Evolutionary conservation across 1,140 invertebrate species (phyloP).

Genomic region (Panonychus citri): DNA sequence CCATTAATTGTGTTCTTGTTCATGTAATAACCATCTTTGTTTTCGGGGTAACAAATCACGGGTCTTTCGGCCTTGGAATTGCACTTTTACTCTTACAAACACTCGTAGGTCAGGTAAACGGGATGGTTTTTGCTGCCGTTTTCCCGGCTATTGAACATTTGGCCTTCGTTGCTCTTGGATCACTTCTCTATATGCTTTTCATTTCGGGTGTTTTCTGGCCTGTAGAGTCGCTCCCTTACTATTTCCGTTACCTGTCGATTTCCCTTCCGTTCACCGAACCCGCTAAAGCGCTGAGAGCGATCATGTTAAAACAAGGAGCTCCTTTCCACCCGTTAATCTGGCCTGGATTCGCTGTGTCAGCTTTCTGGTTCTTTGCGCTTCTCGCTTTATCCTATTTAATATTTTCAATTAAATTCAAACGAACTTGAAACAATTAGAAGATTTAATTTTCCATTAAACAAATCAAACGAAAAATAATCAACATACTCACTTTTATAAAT

Average conservation of each 20-base stretch:
- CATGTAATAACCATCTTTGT: background rate
- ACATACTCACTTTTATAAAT: too few relatives aligned
- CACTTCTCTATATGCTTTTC: background rate
- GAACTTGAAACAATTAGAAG: too few relatives aligned
- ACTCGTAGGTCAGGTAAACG: constrained; percentile 74
- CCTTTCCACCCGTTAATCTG: background rate
- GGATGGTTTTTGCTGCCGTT: constrained; percentile 59
- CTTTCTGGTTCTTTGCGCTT: background rate
- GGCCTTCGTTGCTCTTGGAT: background rate
- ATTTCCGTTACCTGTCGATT: constrained; percentile 52
- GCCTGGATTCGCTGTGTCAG: background rate
- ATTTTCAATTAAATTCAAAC: too few relatives aligned
- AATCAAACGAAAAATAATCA: too few relatives aligned
- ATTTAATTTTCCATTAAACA: too few relatives aligned
- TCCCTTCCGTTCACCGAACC: constrained; percentile 56
- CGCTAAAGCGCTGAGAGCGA: background rate
- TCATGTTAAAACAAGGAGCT: background rate
- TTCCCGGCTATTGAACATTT: background rate
- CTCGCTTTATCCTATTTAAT: too few relatives aligned
- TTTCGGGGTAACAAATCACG: background rate
- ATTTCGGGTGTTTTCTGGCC: constrained; percentile 63
- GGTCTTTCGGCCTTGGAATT: background rate
- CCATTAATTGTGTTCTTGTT: background rate
- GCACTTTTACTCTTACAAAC: constrained; percentile 34
- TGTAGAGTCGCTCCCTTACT: constrained; percentile 61